phyloP scores from a whole-genome alignment of 2,888 invertebrate genomes.

The Lasioglossum villosulum region DNA sequence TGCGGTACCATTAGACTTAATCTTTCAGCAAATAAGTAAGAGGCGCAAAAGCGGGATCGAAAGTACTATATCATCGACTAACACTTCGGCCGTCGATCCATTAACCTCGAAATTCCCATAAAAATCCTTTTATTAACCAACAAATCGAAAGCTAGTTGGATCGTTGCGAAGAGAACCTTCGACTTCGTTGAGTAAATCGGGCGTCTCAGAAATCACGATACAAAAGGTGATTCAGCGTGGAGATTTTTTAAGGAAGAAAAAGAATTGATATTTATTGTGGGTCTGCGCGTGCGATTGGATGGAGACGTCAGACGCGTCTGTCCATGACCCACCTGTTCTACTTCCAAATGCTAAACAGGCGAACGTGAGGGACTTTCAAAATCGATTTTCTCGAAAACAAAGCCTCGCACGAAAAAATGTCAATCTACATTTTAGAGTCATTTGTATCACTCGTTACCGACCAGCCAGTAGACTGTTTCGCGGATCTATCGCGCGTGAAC shows the following conservation, averaged over 20 bases:
- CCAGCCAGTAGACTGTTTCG: not conserved
- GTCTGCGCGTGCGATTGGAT: not conserved
- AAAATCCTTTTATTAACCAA: not conserved
- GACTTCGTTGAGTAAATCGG: not conserved
- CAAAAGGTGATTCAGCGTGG: not conserved
- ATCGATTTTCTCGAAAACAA: not conserved
- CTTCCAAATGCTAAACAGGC: not conserved
- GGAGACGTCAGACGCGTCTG: not conserved
- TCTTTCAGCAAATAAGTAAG: not conserved
- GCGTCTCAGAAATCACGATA: not conserved
- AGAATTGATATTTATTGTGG: not conserved
- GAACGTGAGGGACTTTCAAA: not conserved
- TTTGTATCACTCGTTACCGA: not conserved
- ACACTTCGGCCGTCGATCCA: not conserved
- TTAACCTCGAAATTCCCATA: not conserved
- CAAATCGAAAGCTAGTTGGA: too few relatives aligned
- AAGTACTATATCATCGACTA: not conserved
- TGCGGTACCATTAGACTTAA: not conserved
- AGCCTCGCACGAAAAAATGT: not conserved
- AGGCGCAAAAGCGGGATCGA: not conserved
- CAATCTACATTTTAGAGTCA: not conserved
- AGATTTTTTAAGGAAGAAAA: not conserved
- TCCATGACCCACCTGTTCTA: not conserved
- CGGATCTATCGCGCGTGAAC: not conserved
- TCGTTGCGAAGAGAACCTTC: too few relatives aligned